Evolutionary conservation across 2,797 vertebrate genomes (phyloP), one percentile per base, ranked within the genome.

Genomic region (Gymnocypris eckloni): DNA sequence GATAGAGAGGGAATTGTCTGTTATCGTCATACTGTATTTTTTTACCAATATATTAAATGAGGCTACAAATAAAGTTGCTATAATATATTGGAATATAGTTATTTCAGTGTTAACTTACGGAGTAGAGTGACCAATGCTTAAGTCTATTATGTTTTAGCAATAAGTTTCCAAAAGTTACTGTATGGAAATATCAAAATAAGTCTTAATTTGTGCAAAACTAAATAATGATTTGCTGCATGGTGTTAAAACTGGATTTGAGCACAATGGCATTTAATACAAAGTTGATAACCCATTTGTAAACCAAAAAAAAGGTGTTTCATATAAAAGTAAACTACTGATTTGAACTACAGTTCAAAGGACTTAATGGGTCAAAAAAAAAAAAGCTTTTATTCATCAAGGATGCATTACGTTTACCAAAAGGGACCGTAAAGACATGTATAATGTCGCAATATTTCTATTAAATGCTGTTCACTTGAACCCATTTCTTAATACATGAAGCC

Each of bases 21-120:
- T 88, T 73, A 70, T 90, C 92, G 73, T 91, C 70, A 71, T 90
- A 89, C 88, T 94, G 93, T 93, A 92, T 95, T 95, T 96, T 96
- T 95, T 90, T 94, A 95, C 92, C 90, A 87, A 89, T 90, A 91
- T 90, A 79, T 89, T 82, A 90, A 90, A 88, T 90, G 88, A 91
- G 91, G 90, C 90, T 93, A 90, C 89, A 89, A 95, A 94, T 95
- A 95, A 93, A 94, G 89, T 93, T 93, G 67, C 75, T 86, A 79
- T 28, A 79, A 79, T 71, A 79, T 69, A 86, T 64, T 86, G 45
- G 66, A 84, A 80, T 66, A 54, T 66, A 18, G 4, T 71, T 50
- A 43, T 67, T 13, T 56, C 25, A 2, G n/a, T 48, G 7, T 18
- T 78, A 13, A 7, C 43, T 56, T 4, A 33, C 18, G 75, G 4